Evolutionary conservation across 2,113 vertebrate genomes (phyloP).

Genomic region (Ahaetulla prasina): DNA sequence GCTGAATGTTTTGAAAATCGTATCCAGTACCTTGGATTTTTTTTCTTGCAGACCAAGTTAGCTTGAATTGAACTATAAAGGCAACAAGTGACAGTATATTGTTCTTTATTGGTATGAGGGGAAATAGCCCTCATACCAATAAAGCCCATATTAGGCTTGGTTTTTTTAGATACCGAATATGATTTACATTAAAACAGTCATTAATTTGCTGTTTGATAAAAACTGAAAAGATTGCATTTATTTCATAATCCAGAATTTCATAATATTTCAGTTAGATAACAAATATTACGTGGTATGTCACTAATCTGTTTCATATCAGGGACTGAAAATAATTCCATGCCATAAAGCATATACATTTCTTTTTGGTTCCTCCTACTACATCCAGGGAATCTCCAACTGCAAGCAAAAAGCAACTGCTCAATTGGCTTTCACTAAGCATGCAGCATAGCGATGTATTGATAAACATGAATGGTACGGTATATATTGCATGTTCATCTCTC

Average conservation of each 20-base stretch:
- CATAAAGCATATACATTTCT: too few relatives aligned
- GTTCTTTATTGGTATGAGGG: neutral
- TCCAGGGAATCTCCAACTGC: neutral
- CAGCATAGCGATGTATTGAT: neutral
- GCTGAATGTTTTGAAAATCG: neutral
- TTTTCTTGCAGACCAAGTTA: neutral
- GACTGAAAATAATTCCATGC: neutral
- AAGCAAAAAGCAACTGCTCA: neutral
- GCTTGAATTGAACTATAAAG: neutral
- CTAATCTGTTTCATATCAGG: neutral
- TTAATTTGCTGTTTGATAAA: neutral
- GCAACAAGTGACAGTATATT: neutral
- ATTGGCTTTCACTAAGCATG: neutral
- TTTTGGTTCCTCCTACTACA: neutral
- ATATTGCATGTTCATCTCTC: neutral
- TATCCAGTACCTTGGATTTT: neutral
- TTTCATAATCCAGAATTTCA: neutral
- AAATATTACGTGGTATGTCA: neutral
- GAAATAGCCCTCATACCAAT: too few relatives aligned
- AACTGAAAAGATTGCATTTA: neutral
- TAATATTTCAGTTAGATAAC: neutral
- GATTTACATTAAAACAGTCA: neutral
- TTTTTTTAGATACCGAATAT: neutral
- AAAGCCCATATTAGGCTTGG: too few relatives aligned
- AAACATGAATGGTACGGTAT: neutral